Evolutionary conservation across 2,113 vertebrate genomes (phyloP).

Genomic region (Ctenodactylus gundi): DNA sequence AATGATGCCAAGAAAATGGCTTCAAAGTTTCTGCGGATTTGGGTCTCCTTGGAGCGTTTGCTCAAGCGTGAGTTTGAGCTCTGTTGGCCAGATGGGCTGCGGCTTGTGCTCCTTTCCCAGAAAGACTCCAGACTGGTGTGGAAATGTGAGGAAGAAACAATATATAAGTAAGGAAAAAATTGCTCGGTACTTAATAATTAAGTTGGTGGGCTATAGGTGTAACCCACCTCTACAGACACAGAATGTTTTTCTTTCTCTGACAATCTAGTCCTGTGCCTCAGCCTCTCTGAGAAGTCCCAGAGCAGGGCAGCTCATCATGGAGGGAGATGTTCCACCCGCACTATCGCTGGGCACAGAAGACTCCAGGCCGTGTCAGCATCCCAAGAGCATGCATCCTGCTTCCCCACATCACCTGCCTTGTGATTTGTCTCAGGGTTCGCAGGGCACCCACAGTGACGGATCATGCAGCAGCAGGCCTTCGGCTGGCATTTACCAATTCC

Average conservation of each 20-base stretch:
- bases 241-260: background rate
- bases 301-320: background rate
- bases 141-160: background rate
- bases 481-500: background rate
- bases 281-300: background rate
- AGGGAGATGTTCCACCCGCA: background rate
- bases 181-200: background rate
- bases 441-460: too few species aligned
- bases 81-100: background rate
- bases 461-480: background rate
- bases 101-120: background rate
- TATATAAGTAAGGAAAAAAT: background rate
- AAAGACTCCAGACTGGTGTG: background rate
- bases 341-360: background rate
- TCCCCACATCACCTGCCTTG: fast-evolving
- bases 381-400: too few species aligned
- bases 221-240: background rate
- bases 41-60: background rate
- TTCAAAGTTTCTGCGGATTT: slow-evolving; percentile 10
- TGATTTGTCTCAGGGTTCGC: background rate
- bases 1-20: background rate
- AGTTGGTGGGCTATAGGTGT: background rate
- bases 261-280: background rate
- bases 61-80: background rate
- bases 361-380: fast-evolving